A percentile compares a stretch with the other conserved stretches of the same genome.
These are phyloP conservation scores for Sebastes reedi DNA, from an alignment of 2,797 vertebrate species.

Conservation along the genomic window DNA sequence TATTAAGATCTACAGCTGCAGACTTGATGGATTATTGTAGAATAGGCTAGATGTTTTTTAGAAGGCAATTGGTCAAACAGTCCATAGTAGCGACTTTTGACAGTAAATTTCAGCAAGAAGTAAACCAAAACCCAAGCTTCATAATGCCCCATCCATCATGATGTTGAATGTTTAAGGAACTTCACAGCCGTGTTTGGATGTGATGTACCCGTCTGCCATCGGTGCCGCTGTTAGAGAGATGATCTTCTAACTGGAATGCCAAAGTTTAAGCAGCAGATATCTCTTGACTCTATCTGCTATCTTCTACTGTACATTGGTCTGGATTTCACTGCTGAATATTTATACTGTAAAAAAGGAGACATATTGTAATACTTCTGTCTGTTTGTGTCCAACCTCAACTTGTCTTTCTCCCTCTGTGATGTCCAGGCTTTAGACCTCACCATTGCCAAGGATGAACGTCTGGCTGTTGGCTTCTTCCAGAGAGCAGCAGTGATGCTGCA, in stretches of 20 bases:
- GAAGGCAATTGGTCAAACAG: neutral
- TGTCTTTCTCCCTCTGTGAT: constrained; percentile 8
- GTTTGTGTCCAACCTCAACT: neutral
- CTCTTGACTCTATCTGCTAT: neutral
- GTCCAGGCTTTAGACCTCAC: constrained; percentile 85
- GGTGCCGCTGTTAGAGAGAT: neutral
- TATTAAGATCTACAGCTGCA: neutral
- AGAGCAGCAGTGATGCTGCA: constrained; percentile 85
- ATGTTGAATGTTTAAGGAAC: no score
- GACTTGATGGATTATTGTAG: neutral
- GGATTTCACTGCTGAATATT: neutral
- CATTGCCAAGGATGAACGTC: constrained; percentile 84
- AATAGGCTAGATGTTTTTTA: neutral
- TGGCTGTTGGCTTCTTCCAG: constrained; percentile 92
- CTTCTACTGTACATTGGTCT: neutral
- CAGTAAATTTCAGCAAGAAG: no score
- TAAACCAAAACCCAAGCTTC: no score
- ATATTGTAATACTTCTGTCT: neutral
- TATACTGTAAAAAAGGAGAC: neutral
- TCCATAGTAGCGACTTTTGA: no score
- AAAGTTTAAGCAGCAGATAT: neutral
- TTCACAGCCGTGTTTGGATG: no score
- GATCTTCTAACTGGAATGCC: neutral
- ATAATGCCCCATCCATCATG: no score
- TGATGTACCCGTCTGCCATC: neutral